A percentile compares a stretch with the other conserved stretches of the same genome.
phyloP scores from a whole-genome alignment of 1,140 invertebrate species.

The Apis cerana region DNA sequence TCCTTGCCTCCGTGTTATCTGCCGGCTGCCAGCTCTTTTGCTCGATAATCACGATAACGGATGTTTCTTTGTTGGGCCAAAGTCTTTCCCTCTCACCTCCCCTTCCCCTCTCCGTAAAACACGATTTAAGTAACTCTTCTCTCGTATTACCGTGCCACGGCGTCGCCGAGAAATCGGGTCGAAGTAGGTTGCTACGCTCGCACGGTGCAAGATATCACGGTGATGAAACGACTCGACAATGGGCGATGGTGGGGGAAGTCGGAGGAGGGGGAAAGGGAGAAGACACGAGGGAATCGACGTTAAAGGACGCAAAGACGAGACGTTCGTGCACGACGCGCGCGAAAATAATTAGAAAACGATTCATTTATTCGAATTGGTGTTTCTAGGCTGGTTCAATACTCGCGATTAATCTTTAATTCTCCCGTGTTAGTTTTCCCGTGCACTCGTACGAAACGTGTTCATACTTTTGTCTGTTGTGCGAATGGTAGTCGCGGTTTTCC shows the following conservation, averaged over 20 bases:
- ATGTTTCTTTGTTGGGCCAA: background rate
- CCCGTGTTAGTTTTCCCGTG: slow-evolving; percentile 33
- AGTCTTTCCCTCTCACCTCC: background rate
- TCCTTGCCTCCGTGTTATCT: slow-evolving; percentile 6
- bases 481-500: slow-evolving; percentile 11
- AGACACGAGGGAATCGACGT: background rate
- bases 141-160: background rate
- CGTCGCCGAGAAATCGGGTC: background rate
- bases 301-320: background rate
- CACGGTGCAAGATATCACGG: background rate
- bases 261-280: too few species aligned
- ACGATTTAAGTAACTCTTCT: slow-evolving; percentile 19
- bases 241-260: too few species aligned
- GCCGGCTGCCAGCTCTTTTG: background rate
- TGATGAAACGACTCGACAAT: background rate
- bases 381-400: slow-evolving; percentile 20
- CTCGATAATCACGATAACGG: slow-evolving; percentile 44
- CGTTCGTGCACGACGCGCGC: background rate
- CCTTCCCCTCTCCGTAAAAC: background rate
- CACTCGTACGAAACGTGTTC: slow-evolving; percentile 10
- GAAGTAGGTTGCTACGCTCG: slow-evolving; percentile 29
- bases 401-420: slow-evolving; percentile 52
- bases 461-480: slow-evolving; percentile 24
- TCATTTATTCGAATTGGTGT: slow-evolving; percentile 22
- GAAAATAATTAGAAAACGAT: slow-evolving; percentile 30